Percentiles rank a stretch among this genome's conserved stretches.
Evolutionary conservation across 2,797 vertebrate species (phyloP).

Genomic region (Simalia tracyae): DNA sequence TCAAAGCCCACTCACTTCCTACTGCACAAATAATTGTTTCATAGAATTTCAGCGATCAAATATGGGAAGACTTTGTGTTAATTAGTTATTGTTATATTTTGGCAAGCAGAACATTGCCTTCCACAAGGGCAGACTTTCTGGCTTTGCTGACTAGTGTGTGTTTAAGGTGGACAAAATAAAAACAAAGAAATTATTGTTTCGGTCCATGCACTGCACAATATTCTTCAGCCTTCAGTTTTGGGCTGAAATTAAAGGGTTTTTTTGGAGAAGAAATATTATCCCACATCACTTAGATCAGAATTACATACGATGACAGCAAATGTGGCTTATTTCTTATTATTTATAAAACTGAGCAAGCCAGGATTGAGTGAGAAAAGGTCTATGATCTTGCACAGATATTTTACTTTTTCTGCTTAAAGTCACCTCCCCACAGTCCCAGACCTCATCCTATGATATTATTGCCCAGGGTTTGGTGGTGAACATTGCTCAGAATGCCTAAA

Average conservation of each 20-base stretch:
- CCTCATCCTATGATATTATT: neutral
- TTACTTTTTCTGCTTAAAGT: neutral
- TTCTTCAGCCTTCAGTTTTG: neutral
- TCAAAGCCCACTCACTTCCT: conserved; percentile 65
- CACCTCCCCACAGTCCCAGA: neutral
- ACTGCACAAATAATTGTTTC: conserved; percentile 64
- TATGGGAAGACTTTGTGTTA: conserved; percentile 29
- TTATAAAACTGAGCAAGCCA: neutral
- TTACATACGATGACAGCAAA: neutral
- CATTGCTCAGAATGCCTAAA: neutral
- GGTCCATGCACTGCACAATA: neutral
- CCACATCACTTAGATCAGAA: neutral
- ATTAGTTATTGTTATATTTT: conserved; percentile 37
- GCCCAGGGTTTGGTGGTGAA: neutral
- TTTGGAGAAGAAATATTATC: neutral
- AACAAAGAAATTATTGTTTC: neutral
- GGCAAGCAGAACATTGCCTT: conserved; percentile 45
- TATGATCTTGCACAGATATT: neutral
- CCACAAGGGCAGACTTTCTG: neutral
- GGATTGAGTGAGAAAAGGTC: neutral
- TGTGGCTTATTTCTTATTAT: neutral
- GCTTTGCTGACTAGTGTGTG: neutral
- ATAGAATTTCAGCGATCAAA: conserved; percentile 34
- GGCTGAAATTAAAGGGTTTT: neutral
- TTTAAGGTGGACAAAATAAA: neutral